A percentile compares a stretch with the other conserved stretches of the same genome.
These are phyloP conservation scores for Macroglossus sobrinus DNA, from an alignment of 2,113 vertebrate genomes.

Conservation along the genomic window DNA sequence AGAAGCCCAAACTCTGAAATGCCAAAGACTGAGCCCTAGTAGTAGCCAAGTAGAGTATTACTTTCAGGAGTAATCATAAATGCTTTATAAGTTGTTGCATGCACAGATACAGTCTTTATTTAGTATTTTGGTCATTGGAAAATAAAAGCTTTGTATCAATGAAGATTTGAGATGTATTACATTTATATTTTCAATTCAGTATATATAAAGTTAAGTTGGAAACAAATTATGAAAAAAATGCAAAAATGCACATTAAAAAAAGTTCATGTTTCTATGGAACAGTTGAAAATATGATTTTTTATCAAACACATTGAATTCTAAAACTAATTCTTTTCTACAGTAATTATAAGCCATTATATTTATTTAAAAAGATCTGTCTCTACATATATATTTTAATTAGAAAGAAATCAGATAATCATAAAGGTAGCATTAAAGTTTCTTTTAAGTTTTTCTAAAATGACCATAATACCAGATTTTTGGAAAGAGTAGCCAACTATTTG, in stretches of 20 bases:
- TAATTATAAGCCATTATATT: constrained; percentile 82
- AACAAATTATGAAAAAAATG: constrained; percentile 82
- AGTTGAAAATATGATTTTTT: constrained; percentile 84
- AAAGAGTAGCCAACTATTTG: constrained; percentile 77
- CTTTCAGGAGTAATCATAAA: constrained; percentile 56
- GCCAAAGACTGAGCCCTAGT: constrained; percentile 71
- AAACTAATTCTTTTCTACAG: constrained; percentile 85
- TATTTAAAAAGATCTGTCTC: background rate
- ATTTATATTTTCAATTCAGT: constrained; percentile 83
- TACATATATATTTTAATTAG: background rate
- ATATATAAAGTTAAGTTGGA: constrained; percentile 86
- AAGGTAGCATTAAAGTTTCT: constrained; percentile 91
- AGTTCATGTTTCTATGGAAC: constrained; percentile 84
- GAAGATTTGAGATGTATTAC: constrained; percentile 65
- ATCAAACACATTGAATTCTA: constrained; percentile 84
- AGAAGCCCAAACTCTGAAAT: constrained; percentile 71
- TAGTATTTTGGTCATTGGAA: constrained; percentile 80
- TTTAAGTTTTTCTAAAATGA: constrained; percentile 76
- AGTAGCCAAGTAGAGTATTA: constrained; percentile 65
- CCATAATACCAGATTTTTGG: constrained; percentile 66
- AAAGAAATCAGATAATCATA: constrained; percentile 83
- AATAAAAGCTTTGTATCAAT: constrained; percentile 77
- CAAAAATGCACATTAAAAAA: constrained; percentile 76
- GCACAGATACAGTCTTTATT: constrained; percentile 77
- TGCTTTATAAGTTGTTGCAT: constrained; percentile 68